A percentile compares a stretch with the other conserved stretches of the same genome.
Conservation (phyloP, 2,797 vertebrate genomes). For the Agapornis canus region DNA sequence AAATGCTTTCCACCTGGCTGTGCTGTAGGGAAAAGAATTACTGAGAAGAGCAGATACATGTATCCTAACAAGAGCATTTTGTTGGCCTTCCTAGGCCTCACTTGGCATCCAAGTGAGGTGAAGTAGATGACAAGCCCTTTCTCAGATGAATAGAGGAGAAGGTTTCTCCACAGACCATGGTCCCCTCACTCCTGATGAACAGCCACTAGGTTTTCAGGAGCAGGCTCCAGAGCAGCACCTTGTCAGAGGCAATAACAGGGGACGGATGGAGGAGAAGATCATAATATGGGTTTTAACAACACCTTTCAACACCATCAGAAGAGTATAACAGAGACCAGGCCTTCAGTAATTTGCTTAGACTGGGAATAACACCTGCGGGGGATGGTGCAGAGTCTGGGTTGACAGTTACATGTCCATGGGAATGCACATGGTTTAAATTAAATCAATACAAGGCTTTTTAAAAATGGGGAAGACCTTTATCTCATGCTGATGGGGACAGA, state of each 20-base stretch:
- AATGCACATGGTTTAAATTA: background rate
- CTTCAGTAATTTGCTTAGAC: background rate
- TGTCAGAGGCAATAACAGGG: background rate
- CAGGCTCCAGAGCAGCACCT: background rate
- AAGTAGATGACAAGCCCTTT: background rate
- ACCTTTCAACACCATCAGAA: background rate
- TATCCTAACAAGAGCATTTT: background rate
- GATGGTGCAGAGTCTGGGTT: background rate
- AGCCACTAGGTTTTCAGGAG: background rate
- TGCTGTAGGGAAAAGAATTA: background rate
- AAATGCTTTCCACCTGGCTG: background rate
- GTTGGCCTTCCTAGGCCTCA: background rate
- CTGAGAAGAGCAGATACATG: background rate
- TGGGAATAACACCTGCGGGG: background rate
- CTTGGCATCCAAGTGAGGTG: background rate
- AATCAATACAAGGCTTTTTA: background rate
- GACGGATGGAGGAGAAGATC: background rate
- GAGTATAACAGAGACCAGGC: background rate
- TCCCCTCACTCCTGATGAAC: background rate
- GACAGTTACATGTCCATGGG: background rate
- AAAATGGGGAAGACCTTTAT: background rate
- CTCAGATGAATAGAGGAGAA: background rate
- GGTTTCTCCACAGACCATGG: background rate
- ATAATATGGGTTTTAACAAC: background rate
- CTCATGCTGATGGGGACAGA: background rate